A percentile compares a stretch with the other conserved stretches of the same genome.
Evolutionary conservation across 2,113 vertebrate genomes (phyloP).

Genomic region (Bufo bufo): DNA sequence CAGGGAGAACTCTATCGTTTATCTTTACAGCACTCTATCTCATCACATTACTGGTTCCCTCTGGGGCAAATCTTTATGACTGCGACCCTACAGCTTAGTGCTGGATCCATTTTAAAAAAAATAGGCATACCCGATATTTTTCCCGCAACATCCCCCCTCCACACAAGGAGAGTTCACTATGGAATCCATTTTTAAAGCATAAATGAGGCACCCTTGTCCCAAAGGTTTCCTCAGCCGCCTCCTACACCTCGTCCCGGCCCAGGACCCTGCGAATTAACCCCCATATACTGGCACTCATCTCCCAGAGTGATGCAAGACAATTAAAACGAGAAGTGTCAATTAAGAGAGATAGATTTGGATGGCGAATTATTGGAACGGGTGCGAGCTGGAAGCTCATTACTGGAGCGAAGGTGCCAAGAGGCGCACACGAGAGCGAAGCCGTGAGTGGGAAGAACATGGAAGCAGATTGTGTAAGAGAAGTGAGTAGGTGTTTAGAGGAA

Average conservation of each 20-base stretch:
- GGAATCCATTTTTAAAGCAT: too few species aligned
- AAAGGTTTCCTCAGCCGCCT: not conserved
- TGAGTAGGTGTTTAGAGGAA: not conserved
- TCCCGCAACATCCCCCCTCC: too few species aligned
- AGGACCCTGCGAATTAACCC: not conserved
- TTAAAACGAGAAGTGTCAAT: not conserved
- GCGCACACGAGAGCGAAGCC: not conserved
- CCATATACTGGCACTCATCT: not conserved
- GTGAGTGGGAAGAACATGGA: conserved; percentile 21
- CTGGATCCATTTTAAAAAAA: too few species aligned
- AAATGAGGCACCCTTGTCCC: not conserved
- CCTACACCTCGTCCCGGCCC: not conserved
- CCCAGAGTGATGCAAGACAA: not conserved
- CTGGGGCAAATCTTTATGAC: too few species aligned
- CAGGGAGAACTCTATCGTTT: too few species aligned
- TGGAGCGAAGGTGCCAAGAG: not conserved
- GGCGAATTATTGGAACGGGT: not conserved
- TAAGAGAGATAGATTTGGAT: not conserved
- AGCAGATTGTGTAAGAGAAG: conserved; percentile 18
- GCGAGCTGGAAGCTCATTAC: conserved; percentile 8
- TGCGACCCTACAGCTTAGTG: too few species aligned
- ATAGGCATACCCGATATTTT: too few species aligned
- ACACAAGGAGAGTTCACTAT: too few species aligned
- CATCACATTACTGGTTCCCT: too few species aligned
- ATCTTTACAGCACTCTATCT: too few species aligned